Evolutionary conservation across 2,797 vertebrate genomes (phyloP).

Genomic region (Paramormyrops hopkinsi): DNA sequence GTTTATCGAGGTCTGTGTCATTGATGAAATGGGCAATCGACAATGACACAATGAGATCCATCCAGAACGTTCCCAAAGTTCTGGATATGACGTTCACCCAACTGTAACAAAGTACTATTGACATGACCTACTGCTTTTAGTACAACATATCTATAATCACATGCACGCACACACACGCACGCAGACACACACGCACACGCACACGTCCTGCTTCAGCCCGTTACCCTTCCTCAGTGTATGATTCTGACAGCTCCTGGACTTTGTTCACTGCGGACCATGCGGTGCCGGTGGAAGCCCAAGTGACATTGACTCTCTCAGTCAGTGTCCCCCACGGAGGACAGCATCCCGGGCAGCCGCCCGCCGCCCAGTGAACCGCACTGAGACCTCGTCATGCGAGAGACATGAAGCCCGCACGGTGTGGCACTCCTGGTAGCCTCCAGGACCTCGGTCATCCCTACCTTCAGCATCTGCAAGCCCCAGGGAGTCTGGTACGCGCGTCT

Average conservation of each 20-base stretch:
- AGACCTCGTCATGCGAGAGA: background rate
- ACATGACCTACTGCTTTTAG: background rate
- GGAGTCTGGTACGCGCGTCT: slow-evolving; percentile 62
- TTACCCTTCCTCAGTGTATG: background rate
- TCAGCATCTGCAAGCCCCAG: slow-evolving; percentile 64
- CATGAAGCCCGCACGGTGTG: background rate
- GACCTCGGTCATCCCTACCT: slow-evolving; percentile 60
- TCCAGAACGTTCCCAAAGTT: background rate
- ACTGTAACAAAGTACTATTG: background rate
- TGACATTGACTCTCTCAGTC: background rate
- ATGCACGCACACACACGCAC: background rate
- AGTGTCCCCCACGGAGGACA: background rate
- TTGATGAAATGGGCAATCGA: background rate
- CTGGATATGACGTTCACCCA: background rate
- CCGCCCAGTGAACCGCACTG: background rate
- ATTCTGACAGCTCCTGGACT: background rate
- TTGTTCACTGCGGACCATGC: background rate
- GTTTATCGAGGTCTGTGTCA: background rate
- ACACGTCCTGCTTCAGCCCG: background rate
- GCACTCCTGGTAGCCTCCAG: background rate
- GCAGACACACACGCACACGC: background rate
- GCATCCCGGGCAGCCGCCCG: background rate
- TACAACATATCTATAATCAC: background rate
- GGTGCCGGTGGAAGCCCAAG: background rate
- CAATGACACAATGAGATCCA: background rate